Evolutionary conservation across 1,140 invertebrate genomes (phyloP), one percentile per base, ranked within the genome.

Genomic region (Dendroctonus ponderosae): DNA sequence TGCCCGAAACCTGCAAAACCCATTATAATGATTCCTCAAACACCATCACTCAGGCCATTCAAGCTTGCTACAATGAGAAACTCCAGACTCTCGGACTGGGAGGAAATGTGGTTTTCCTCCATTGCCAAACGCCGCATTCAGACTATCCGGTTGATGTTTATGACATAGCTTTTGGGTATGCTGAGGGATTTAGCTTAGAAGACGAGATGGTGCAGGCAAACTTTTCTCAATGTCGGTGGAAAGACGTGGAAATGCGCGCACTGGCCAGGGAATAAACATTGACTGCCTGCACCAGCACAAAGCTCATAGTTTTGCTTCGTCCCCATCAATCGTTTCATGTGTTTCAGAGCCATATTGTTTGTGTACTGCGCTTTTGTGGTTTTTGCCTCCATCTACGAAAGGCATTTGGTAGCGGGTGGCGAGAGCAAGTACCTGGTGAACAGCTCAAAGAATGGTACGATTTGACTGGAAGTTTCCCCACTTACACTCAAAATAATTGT

Each of bases 21-120:
- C 38, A 50, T 54, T 63, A 42, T 54, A 48, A 48, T 26, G 50
- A 67, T 12, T 4, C 50, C 8, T 9, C 38, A 8, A 26, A 26
- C 26, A 26, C 26, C 26, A 26, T 26, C 26, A 26, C 26, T 26
- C 26, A 26, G 26, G 26, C 12, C 37, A 58, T 72, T n/a, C 6
- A 67, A 39, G 6, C 15, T 26, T 72, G 69, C 60, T 72, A 72
- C 46, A 70, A 71, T 37, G 44, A 54, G 14, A 71, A 71, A 53
- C 66, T 44, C 41, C 43, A 43, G 0, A 11, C 4, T 2, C n/a
- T 46, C 5, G 71, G 65, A 38, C 12, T 72, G 5, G 62, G 43
- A 42, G 69, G 69, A 44, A 58, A 14, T 46, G 40, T 72, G 26
- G 49, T 12, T 15, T 50, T 26, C 38, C 14, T 72, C 14, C 39